These are phyloP conservation scores for Hoplias malabaricus DNA, from an alignment of 2,113 vertebrate genomes.

Conservation along the genomic window DNA sequence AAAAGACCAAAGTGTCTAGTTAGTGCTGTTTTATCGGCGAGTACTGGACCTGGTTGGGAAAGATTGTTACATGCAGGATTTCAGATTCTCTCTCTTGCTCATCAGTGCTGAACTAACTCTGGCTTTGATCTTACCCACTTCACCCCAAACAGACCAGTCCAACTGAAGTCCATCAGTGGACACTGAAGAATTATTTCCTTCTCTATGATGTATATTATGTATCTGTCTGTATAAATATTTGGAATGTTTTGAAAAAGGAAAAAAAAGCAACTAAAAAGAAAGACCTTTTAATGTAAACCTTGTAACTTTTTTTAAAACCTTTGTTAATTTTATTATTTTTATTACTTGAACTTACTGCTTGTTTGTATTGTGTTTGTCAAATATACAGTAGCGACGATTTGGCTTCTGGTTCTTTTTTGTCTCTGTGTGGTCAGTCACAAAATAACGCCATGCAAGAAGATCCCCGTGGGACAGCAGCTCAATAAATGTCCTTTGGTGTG, in stretches of 20 bases:
- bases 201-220: slow-evolving; percentile 50
- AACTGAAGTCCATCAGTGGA: slow-evolving; percentile 7
- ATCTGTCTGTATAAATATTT: slow-evolving; percentile 66
- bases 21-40: background rate
- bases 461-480: no score
- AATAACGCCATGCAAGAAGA: no score
- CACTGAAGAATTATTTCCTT: slow-evolving; percentile 29
- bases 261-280: slow-evolving; percentile 9
- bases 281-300: slow-evolving; percentile 30
- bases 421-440: background rate
- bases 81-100: background rate
- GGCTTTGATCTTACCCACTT: background rate
- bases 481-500: no score
- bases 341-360: slow-evolving; percentile 48
- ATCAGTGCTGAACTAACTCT: background rate
- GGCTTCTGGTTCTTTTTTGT: slow-evolving; percentile 9
- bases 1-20: slow-evolving; percentile 41
- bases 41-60: background rate
- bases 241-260: slow-evolving; percentile 42
- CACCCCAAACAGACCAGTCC: background rate
- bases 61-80: slow-evolving; percentile 8
- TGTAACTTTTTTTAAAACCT: slow-evolving; percentile 54
- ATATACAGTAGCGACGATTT: slow-evolving; percentile 54
- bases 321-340: slow-evolving; percentile 58
- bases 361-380: slow-evolving; percentile 57